Evolutionary conservation across 2,888 invertebrate species (phyloP), one percentile per base, ranked within the genome.

Genomic region (Spilarctia lutea): DNA sequence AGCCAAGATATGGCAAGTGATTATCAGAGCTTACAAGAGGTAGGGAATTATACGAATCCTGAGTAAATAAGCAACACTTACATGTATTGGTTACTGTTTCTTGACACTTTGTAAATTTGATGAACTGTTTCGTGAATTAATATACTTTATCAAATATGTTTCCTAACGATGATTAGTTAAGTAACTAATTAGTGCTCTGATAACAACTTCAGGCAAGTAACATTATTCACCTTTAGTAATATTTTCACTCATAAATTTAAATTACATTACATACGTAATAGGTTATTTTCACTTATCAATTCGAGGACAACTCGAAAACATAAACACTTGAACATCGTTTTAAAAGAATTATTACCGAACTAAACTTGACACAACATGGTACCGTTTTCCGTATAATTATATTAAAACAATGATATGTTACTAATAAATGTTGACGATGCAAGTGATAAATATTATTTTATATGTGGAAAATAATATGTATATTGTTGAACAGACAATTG

Each of bases 261-360:
- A 52, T 20, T 71, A 11, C 27, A 70, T 71, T 63, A 66, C 52
- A 70, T 65, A 68, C 52, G 56, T 73, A 35, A 63, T 68, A 76
- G 69, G 78, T 74, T 75, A 74, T 74, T 72, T 72, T 72, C 67
- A 73, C 42, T 72, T 67, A 73, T 70, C 71, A 75, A 73, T 71
- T 74, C 65, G 45, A 76, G 68, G 68, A 68, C 67, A 68, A 68
- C 6, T 42, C 13, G n/a, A 66, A 65, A 42, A 39, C 13, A 68
- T 18, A 72, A 66, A 72, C 67, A 72, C 72, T 72, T 48, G 66
- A 66, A 52, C 52, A n/a, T 3, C 63, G 71, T 65, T 65, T 48
- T 72, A 24, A 11, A 71, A 30, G 7, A 68, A 65, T 24, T 30
- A 66, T 33, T n/a, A 65, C 65, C 48, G 18, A 63, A 30, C 24